Percentiles rank a stretch among this genome's conserved stretches.
phyloP scores from a whole-genome alignment of 2,797 vertebrate species.

The Etheostoma perlongum region DNA sequence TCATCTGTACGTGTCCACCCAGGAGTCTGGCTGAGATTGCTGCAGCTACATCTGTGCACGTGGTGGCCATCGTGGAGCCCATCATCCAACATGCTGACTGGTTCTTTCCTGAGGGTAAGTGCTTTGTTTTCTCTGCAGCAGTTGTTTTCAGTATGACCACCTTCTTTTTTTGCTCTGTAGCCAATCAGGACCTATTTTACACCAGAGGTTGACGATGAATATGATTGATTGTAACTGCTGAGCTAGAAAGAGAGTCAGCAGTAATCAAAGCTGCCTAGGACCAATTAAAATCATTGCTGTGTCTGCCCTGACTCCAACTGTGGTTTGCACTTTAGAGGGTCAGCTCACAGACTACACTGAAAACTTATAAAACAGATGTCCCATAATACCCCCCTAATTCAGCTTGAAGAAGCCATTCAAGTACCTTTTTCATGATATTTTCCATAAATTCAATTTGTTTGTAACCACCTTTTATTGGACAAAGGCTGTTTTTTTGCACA shows the following conservation, averaged over 20 bases:
- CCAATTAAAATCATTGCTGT: slow-evolving; percentile 15
- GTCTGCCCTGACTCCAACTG: slow-evolving; percentile 9
- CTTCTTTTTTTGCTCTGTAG: neutral
- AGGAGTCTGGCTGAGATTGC: slow-evolving; percentile 97
- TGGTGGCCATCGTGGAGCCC: slow-evolving; percentile 95
- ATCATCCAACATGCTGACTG: slow-evolving; percentile 97
- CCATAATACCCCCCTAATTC: neutral
- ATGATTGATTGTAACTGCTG: neutral
- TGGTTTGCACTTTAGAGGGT: slow-evolving; percentile 9
- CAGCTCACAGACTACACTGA: slow-evolving; percentile 7
- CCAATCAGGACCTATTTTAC: slow-evolving; percentile 1
- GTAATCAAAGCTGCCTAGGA: neutral
- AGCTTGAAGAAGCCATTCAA: neutral
- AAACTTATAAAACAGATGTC: slow-evolving; percentile 9
- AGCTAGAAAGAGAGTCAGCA: slow-evolving; percentile 7
- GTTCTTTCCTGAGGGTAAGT: slow-evolving; percentile 97
- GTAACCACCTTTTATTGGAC: neutral
- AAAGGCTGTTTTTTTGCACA: neutral
- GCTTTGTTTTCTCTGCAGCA: slow-evolving; percentile 26
- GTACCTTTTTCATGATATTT: neutral
- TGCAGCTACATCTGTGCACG: slow-evolving; percentile 96
- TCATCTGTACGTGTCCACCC: slow-evolving; percentile 33
- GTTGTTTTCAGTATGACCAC: neutral
- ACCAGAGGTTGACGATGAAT: neutral
- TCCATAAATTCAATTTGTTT: neutral